Evolutionary conservation across 2,797 vertebrate species (phyloP).

Genomic region (Agapornis canus): DNA sequence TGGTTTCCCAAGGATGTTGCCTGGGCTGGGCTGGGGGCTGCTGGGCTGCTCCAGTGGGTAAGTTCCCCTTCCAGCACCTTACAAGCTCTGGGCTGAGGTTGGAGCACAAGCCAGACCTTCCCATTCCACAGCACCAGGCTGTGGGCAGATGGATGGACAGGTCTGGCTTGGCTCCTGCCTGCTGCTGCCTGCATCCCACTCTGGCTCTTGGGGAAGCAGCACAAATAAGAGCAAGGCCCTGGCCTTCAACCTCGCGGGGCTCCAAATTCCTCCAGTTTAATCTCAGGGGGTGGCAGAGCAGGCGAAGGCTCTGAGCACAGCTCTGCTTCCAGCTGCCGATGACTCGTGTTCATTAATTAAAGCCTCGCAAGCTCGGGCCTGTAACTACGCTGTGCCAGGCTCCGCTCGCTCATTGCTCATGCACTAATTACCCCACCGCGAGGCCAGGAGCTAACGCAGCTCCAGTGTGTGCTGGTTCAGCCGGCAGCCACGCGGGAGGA

Average conservation of each 20-base stretch:
- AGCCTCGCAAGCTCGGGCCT: constrained; percentile 35
- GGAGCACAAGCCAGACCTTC: not conserved
- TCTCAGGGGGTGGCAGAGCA: constrained; percentile 48
- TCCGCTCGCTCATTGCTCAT: constrained; percentile 23
- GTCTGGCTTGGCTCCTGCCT: not conserved
- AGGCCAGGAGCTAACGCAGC: constrained; percentile 32
- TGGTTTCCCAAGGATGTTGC: not conserved
- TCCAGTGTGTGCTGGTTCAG: not conserved
- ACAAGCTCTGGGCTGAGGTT: not conserved
- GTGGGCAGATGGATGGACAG: not conserved
- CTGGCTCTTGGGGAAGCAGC: not conserved
- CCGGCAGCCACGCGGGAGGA: constrained; percentile 19
- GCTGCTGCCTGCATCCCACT: accelerated
- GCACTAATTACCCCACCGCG: constrained; percentile 35
- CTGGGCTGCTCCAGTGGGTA: not conserved
- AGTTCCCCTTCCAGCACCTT: not conserved
- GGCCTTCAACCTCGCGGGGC: not conserved
- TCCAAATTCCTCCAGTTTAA: constrained; percentile 25
- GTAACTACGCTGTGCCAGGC: not conserved
- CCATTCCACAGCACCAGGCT: accelerated
- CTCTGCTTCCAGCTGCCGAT: constrained; percentile 36
- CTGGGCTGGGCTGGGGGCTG: not conserved
- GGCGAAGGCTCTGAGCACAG: constrained; percentile 34
- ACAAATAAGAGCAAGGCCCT: not conserved
- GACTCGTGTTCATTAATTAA: constrained; percentile 60